Base-by-base conservation (phyloP, 2,888 invertebrate genomes). In the Scrobipalpa costella region DNA sequence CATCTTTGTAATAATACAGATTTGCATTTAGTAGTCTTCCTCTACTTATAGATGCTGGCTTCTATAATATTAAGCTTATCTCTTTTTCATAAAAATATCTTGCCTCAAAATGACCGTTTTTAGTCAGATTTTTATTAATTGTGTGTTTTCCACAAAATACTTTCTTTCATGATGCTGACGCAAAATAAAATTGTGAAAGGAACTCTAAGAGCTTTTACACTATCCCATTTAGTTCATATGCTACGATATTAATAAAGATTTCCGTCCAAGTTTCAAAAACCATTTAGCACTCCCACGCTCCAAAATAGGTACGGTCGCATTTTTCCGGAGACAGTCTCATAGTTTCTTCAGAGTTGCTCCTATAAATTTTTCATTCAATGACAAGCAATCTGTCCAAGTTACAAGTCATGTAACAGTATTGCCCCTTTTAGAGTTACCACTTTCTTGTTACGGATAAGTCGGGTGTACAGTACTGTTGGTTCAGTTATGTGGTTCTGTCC, bases 401-500 rank as follows among this genome's bases (percentile, higher is more conserved):
- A 58, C 40, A 15, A 44, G n/a, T 62, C 60, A 60, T 65, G 63
- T 63, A 66, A 63, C 65, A 61, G 65, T 66, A 63, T 61, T 44
- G 44, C 65, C 65, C 44, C 61, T 52, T 66, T 61, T 66, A 66
- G 65, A 11, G 6, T 17, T 40, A 63, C 65, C 49, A 66, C 58
- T 66, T 61, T 66, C 65, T 63, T 61, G 17, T 13, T 61, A 63
- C 44, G 63, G 65, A 21, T 19, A 64, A 55, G 27, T 19, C 38
- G n/a, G 38, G 60, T 19, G 34, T 13, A n/a, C 40, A 36, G 55
- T 57, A 55, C 15, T 13, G 57, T 55, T 27, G 15, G 52, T 59
- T 55, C 58, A n/a, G 62, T 63, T 65, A 65, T 62, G 62, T 64
- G 9, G 62, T 63, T 65, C 62, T 62, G 62, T 64, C 47, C 62